Evolutionary conservation across 1,140 invertebrate genomes (phyloP).

Genomic region (Trialeurodes vaporariorum): DNA sequence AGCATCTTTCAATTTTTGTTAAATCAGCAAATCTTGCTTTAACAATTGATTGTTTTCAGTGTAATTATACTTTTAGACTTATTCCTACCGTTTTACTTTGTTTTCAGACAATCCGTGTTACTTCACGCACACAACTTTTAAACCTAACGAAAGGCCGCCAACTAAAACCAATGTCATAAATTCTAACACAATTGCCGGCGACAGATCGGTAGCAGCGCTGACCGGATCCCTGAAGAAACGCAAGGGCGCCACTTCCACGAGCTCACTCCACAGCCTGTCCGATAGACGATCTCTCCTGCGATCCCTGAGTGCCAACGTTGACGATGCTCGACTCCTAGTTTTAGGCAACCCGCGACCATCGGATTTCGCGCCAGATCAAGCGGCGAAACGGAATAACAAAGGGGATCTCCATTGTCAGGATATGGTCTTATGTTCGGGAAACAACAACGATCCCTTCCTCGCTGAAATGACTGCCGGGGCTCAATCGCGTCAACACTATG

Average conservation of each 20-base stretch:
- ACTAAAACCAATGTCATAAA: too few species aligned
- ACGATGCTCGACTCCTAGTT: slow-evolving; percentile 7
- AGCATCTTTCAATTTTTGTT: too few species aligned
- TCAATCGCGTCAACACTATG: neutral
- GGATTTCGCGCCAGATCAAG: neutral
- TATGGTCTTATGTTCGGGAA: slow-evolving; percentile 7
- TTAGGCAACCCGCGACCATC: slow-evolving; percentile 8
- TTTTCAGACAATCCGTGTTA: neutral
- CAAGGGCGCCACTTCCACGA: neutral
- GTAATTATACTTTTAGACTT: neutral
- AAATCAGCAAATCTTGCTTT: too few species aligned
- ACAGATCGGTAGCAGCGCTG: neutral
- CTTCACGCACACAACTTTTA: neutral
- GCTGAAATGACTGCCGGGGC: neutral
- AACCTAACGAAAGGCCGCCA: neutral
- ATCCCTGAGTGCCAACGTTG: neutral
- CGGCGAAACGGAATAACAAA: neutral
- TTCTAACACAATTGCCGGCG: too few species aligned
- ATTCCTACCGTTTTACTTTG: neutral
- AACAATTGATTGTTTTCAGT: neutral
- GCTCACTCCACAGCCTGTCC: neutral
- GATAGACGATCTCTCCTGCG: neutral
- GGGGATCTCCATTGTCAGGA: slow-evolving; percentile 5
- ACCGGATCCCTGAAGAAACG: neutral
- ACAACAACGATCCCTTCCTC: neutral